Percentiles rank a stretch among this genome's conserved stretches.
Conservation (phyloP, 2,113 vertebrate genomes). For the Balaeniceps rex region DNA sequence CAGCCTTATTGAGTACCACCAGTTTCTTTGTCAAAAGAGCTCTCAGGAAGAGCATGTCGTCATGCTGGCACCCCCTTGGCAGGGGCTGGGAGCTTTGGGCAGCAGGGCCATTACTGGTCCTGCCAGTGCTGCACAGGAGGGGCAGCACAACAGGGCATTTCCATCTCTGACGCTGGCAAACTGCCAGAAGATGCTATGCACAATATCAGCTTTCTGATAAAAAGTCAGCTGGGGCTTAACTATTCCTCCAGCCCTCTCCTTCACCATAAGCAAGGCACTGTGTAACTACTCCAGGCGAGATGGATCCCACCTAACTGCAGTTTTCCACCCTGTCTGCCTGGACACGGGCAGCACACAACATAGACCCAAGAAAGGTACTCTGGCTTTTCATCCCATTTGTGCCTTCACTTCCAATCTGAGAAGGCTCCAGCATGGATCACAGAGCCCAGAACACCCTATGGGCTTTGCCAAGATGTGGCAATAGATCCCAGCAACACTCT, state of each 20-base stretch:
- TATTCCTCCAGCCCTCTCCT: not conserved
- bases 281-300: not conserved
- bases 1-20: not conserved
- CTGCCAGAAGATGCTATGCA: not conserved
- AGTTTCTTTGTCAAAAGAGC: not conserved
- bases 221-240: not conserved
- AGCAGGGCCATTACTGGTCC: not conserved
- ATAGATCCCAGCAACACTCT: not conserved
- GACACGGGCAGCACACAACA: not conserved
- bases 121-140: not conserved
- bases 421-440: not conserved
- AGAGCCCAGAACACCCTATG: not conserved
- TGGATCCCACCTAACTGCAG: not conserved
- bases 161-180: not conserved
- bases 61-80: not conserved
- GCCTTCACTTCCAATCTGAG: not conserved
- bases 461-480: not conserved
- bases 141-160: not conserved
- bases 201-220: not conserved
- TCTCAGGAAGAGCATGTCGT: not conserved
- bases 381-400: not conserved
- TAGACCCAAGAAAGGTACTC: not conserved
- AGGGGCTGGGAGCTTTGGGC: not conserved
- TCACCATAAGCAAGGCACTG: not conserved
- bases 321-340: not conserved